A percentile compares a stretch with the other conserved stretches of the same genome.
These are phyloP conservation scores for Megalonaias nervosa DNA, from an alignment of 1,140 invertebrate species.

Conservation along the genomic window DNA sequence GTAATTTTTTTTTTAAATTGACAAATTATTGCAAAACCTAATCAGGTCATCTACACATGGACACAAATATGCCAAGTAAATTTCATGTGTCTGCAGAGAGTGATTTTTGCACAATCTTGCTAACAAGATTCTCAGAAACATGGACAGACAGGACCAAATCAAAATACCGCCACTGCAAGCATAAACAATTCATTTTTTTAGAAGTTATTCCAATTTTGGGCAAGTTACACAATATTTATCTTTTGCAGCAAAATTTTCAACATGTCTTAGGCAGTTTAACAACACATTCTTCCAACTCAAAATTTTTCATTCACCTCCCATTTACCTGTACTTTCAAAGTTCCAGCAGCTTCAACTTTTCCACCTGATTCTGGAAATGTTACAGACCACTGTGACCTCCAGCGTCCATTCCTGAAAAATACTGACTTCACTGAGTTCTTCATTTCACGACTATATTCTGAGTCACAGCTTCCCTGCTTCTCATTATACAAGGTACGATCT, in stretches of 20 bases:
- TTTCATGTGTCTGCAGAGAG: too few relatives aligned
- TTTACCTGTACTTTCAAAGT: constrained; percentile 89
- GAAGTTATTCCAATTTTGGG: too few relatives aligned
- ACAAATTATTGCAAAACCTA: too few relatives aligned
- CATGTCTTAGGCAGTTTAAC: not conserved
- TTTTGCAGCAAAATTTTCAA: not conserved
- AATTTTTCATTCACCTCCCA: not conserved
- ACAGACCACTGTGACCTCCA: constrained; percentile 98
- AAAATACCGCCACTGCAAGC: not conserved
- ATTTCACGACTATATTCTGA: not conserved
- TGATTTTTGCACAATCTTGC: too few relatives aligned
- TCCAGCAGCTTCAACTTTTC: constrained; percentile 84
- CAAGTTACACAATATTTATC: not conserved
- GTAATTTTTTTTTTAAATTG: too few relatives aligned
- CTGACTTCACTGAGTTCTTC: too few relatives aligned
- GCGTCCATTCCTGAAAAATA: constrained; percentile 88
- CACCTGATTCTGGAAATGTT: constrained; percentile 81
- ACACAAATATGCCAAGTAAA: too few relatives aligned
- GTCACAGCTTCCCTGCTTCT: too few relatives aligned
- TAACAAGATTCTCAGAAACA: too few relatives aligned
- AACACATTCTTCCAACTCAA: not conserved
- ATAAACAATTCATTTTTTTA: not conserved
- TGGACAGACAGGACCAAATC: not conserved
- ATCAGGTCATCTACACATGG: too few relatives aligned
- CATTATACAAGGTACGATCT: too few relatives aligned